A percentile compares a stretch with the other conserved stretches of the same genome.
Evolutionary conservation across 2,113 vertebrate species (phyloP).

Genomic region (Laticauda colubrina): DNA sequence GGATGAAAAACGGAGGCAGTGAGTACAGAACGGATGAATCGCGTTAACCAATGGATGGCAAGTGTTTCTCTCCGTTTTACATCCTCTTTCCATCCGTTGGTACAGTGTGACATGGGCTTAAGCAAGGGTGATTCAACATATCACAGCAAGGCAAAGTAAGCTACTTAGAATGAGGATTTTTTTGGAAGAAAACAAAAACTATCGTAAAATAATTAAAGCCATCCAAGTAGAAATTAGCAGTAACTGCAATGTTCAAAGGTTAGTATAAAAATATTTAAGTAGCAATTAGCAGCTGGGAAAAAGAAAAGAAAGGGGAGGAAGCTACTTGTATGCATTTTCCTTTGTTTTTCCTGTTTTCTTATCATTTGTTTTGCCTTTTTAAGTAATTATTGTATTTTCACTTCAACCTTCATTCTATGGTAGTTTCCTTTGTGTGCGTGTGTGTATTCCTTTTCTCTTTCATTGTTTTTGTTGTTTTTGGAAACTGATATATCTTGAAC

Average conservation of each 20-base stretch:
- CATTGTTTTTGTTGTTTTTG: not conserved
- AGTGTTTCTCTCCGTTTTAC: too few relatives aligned
- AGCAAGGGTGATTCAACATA: not conserved
- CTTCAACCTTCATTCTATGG: not conserved
- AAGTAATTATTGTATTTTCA: not conserved
- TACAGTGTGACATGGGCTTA: too few relatives aligned
- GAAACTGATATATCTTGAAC: not conserved
- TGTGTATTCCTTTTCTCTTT: not conserved
- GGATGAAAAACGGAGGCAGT: too few relatives aligned
- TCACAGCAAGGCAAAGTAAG: not conserved
- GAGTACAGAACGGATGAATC: too few relatives aligned
- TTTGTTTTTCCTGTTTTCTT: not conserved
- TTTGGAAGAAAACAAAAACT: not conserved
- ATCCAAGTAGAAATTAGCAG: not conserved
- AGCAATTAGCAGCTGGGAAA: not conserved
- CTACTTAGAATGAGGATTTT: not conserved
- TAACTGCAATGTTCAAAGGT: not conserved
- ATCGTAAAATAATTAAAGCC: not conserved
- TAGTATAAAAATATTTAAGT: not conserved
- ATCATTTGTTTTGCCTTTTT: not conserved
- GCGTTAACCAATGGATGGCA: too few relatives aligned
- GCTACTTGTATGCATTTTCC: not conserved
- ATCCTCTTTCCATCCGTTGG: too few relatives aligned
- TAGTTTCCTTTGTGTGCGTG: not conserved
- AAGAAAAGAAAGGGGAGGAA: not conserved